Conservation (phyloP, 2,113 vertebrate genomes). For the Malurus melanocephalus region DNA sequence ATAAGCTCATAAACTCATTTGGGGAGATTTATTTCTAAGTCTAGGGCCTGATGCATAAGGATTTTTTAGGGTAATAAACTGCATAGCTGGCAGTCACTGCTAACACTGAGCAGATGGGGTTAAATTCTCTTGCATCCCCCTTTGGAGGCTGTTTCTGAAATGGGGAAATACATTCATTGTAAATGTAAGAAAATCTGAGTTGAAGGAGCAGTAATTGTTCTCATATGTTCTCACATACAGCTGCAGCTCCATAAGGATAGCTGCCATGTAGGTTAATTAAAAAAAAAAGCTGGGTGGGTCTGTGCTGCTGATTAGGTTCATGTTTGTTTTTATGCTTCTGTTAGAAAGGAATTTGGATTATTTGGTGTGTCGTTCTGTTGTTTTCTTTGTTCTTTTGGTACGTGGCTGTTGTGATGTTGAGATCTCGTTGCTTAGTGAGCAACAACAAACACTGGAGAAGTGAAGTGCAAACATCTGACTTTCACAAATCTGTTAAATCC, state of each 20-base stretch:
- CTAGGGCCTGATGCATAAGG: not conserved
- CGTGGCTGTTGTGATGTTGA: slow-evolving; percentile 1
- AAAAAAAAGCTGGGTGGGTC: not conserved
- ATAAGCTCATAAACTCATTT: slow-evolving; percentile 30
- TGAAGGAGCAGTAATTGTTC: slow-evolving; percentile 15
- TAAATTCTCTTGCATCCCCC: not conserved
- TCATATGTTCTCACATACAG: not conserved
- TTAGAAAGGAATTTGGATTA: slow-evolving; percentile 1
- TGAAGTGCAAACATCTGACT: not conserved
- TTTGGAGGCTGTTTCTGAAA: not conserved
- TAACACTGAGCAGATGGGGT: slow-evolving; percentile 19
- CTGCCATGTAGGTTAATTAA: not conserved
- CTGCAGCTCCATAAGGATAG: not conserved
- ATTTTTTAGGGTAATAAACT: slow-evolving; percentile 7
- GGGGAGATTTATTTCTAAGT: not conserved
- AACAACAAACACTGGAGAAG: slow-evolving; percentile 13
- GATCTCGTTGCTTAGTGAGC: slow-evolving; percentile 14
- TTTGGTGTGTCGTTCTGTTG: not conserved
- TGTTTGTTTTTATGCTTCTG: not conserved
- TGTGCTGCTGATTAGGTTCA: not conserved
- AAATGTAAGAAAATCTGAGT: not conserved
- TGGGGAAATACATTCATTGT: not conserved
- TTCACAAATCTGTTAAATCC: not conserved
- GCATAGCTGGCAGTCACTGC: not conserved
- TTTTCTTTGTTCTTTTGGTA: slow-evolving; percentile 4